phyloP scores from a whole-genome alignment of 1,140 invertebrate species.

The Zaprionus taronus region DNA sequence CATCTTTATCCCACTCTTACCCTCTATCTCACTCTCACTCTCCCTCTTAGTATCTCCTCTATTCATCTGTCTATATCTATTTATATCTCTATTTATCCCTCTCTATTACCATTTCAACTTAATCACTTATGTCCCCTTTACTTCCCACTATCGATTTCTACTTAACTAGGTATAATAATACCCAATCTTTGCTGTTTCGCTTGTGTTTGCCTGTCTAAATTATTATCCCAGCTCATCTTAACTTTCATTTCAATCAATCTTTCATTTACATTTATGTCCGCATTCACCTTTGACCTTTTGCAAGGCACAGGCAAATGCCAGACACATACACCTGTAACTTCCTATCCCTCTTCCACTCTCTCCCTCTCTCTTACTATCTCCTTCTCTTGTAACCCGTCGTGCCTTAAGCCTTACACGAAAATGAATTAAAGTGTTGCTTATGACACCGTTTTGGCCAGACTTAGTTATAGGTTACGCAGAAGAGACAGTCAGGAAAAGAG shows the following conservation, averaged over 20 bases:
- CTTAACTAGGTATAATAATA: not conserved
- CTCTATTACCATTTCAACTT: not conserved
- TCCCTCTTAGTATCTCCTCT: not conserved
- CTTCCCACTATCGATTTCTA: conserved; percentile 4
- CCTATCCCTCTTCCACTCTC: not conserved
- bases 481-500: not conserved
- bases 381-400: not conserved
- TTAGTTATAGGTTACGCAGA: conserved; percentile 14
- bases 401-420: conserved; percentile 17
- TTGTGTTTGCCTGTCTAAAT: conserved; percentile 1
- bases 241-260: conserved; percentile 9
- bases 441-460: conserved; percentile 11
- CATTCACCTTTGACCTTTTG: conserved; percentile 5
- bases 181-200: not conserved
- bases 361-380: not conserved
- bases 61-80: not conserved
- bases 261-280: conserved; percentile 7
- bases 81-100: not conserved
- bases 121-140: not conserved
- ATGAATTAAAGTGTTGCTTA: conserved; percentile 31
- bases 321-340: not conserved
- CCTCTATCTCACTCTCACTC: not conserved
- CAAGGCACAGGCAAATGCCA: not conserved
- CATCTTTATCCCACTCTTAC: not conserved
- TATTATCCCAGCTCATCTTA: conserved; percentile 9